Base-by-base conservation (phyloP, 2,888 invertebrate genomes). In the Magallana nippona region DNA sequence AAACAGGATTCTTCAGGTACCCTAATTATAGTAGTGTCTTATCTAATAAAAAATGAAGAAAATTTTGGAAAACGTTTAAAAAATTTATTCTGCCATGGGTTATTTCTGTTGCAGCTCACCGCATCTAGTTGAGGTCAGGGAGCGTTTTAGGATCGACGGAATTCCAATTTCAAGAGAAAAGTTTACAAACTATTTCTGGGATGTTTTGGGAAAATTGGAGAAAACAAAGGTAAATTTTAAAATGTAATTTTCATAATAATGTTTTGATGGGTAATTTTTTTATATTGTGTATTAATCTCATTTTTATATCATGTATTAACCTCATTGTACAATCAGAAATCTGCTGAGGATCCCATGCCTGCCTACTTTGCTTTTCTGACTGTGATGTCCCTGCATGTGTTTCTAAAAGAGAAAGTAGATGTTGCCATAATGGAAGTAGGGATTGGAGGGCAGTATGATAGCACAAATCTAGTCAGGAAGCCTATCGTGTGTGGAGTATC, bases 401-500 rank as follows among this genome's bases (percentile, higher is more conserved):
- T 99, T 95, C 91, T 97, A 0, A 90, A 95, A 86, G 97, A 98
- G 94, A 95, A 96, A 85, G 93, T 94, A 13, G 98, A 99, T 94
- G 99, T 98, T 0, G 98, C 97, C 0, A 96, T 99, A 63, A 94
- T 99, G 17, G 99, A 99, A 95, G 99, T 99, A 56, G 99, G 99
- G 57, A 98, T 99, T 89, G 99, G 99, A 0, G 99, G 99, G 0
- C 96, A 97, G 91, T 96, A 96, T 88, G 99, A 99, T 94, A 97
- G 97, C 91, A 99, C 99, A 1, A 99, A 99, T 95, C 95, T 99
- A 78, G 93, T 99, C 82, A 97, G 97, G 90, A 96, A 96, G 90
- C 97, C 97, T 0, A 95, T 96, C 44, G 97, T 98, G 1, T 97
- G 97, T 84, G 99, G 98, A 82, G 97, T 99, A 84, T 97, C 98